Evolutionary conservation across 2,113 vertebrate genomes (phyloP).

Genomic region (Chaetura pelagica): DNA sequence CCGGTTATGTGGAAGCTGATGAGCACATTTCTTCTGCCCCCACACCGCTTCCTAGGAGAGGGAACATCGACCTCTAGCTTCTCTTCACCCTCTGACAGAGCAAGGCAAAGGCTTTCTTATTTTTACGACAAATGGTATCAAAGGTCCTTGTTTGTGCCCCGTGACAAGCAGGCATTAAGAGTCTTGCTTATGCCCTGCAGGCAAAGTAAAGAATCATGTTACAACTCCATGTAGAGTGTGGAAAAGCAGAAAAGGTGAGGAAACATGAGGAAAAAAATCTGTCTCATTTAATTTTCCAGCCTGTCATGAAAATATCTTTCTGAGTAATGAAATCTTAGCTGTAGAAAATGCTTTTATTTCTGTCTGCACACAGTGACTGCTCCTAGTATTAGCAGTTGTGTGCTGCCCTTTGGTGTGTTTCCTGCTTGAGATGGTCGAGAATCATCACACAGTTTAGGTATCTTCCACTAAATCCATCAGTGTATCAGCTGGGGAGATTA

Average conservation of each 20-base stretch:
- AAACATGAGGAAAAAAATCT: background rate
- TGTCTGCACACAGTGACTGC: background rate
- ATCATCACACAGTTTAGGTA: background rate
- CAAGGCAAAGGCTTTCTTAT: background rate
- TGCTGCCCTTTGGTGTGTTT: background rate
- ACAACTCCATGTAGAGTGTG: background rate
- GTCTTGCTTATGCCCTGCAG: background rate
- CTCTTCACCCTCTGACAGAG: background rate
- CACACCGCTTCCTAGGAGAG: fast-evolving
- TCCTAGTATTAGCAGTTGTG: background rate
- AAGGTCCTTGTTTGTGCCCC: background rate
- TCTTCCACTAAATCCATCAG: background rate
- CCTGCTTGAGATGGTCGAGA: background rate
- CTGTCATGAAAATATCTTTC: background rate
- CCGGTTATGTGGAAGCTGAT: fast-evolving
- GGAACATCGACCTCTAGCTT: background rate
- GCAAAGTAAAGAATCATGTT: background rate
- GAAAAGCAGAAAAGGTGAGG: background rate
- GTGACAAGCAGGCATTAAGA: background rate
- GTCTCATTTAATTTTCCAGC: background rate
- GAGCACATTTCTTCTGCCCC: fast-evolving
- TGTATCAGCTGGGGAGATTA: background rate
- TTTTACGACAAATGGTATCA: background rate
- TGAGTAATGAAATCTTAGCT: background rate
- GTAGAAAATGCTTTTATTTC: background rate